Conservation (phyloP, 1,140 invertebrate genomes). For the Papilio helenus region DNA sequence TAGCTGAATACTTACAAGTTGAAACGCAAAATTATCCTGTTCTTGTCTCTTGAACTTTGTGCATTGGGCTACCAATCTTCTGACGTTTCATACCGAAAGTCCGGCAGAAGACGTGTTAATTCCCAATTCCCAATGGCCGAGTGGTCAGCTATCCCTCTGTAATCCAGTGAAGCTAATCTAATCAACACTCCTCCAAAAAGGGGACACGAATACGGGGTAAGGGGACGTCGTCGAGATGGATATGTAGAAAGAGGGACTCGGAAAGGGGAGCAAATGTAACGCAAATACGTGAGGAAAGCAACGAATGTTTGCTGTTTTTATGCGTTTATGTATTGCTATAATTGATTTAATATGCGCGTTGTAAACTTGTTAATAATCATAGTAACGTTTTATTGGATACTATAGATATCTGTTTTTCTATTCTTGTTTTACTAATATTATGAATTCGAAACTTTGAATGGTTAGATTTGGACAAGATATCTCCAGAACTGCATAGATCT, state of each 20-base stretch:
- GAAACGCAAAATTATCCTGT: background rate
- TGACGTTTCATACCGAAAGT: conserved; percentile 27
- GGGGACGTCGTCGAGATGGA: conserved; percentile 41
- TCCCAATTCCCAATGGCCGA: conserved; percentile 62
- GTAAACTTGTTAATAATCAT: too few species aligned
- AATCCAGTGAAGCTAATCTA: conserved; percentile 74
- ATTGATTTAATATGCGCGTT: background rate
- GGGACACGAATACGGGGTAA: conserved; percentile 26
- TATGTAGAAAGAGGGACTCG: background rate
- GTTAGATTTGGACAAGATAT: too few species aligned
- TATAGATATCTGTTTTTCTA: too few species aligned
- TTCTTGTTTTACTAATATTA: too few species aligned
- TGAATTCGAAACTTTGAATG: too few species aligned
- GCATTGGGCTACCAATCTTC: background rate
- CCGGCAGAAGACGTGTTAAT: conserved; percentile 60
- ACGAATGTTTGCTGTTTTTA: background rate
- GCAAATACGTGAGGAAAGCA: background rate
- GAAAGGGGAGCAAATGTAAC: conserved; percentile 6
- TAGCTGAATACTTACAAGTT: background rate
- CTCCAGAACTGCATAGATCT: too few species aligned
- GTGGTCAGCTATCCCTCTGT: conserved; percentile 67
- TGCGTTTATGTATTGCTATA: background rate
- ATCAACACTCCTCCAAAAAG: conserved; percentile 70
- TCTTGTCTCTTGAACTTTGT: background rate
- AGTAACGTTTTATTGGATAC: too few species aligned